These are phyloP conservation scores for Miniopterus natalensis DNA, from an alignment of 2,113 vertebrate species.

Conservation along the genomic window DNA sequence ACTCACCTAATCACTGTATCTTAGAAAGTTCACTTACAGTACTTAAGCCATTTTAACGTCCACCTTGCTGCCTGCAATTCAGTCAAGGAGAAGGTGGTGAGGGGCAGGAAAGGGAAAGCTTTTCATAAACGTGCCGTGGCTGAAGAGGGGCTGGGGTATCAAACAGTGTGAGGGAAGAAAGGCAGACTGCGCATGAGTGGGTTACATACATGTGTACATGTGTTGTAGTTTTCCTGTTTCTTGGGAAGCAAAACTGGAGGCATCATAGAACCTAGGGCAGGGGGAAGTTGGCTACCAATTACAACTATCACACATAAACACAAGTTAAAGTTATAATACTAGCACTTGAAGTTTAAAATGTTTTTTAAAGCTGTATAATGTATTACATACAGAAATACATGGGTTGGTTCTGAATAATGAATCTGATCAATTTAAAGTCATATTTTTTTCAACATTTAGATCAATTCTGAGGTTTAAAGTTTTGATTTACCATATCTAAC, in stretches of 20 bases:
- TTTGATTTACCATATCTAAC: slow-evolving; percentile 41
- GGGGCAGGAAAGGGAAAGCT: neutral
- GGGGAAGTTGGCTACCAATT: neutral
- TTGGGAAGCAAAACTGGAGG: neutral
- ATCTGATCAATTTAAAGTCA: neutral
- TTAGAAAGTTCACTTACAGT: slow-evolving; percentile 64
- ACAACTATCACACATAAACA: neutral
- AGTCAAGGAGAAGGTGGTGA: neutral
- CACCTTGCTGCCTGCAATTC: neutral
- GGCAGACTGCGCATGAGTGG: accelerated
- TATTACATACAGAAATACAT: slow-evolving; percentile 51
- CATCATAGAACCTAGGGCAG: neutral
- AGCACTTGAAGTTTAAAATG: neutral
- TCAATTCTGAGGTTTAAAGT: slow-evolving; percentile 32
- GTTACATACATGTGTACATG: neutral
- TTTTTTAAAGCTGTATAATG: neutral
- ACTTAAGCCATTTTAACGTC: slow-evolving; percentile 53
- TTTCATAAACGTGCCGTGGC: neutral
- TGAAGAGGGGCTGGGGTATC: neutral
- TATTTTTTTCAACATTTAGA: neutral
- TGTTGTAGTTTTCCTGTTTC: neutral
- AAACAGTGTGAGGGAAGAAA: neutral
- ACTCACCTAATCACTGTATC: neutral
- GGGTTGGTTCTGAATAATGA: neutral
- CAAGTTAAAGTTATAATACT: neutral